A percentile compares a stretch with the other conserved stretches of the same genome.
phyloP scores from a whole-genome alignment of 2,888 invertebrate species.

The Drosophila prolongata region DNA sequence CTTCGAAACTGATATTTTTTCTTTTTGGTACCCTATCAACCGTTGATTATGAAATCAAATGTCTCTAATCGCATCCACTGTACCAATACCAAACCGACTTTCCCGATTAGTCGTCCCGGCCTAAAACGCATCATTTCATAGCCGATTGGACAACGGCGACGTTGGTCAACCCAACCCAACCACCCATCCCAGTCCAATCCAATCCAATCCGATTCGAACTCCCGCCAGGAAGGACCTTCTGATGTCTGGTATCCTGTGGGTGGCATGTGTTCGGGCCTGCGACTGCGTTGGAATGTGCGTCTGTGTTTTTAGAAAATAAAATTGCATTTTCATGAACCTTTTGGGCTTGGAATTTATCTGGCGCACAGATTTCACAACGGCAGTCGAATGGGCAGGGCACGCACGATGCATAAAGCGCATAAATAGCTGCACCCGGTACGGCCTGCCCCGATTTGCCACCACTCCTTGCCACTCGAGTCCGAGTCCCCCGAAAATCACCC shows the following conservation, averaged over 20 bases:
- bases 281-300: constrained; percentile 54
- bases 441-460: not conserved
- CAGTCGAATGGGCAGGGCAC: constrained; percentile 59
- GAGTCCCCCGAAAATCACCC: not conserved
- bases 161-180: constrained; percentile 54
- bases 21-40: too few relatives aligned
- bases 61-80: constrained; percentile 32
- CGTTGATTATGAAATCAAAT: too few relatives aligned
- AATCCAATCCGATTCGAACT: constrained; percentile 40
- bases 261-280: constrained; percentile 17
- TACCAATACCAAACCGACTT: constrained; percentile 43
- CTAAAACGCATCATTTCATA: constrained; percentile 74
- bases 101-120: constrained; percentile 72
- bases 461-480: not conserved
- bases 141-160: constrained; percentile 71
- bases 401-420: constrained; percentile 78
- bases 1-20: too few relatives aligned
- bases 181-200: constrained; percentile 15
- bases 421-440: constrained; percentile 70
- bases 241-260: constrained; percentile 30
- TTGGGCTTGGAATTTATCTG: constrained; percentile 74
- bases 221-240: constrained; percentile 47
- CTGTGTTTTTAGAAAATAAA: constrained; percentile 81
- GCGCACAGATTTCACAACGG: constrained; percentile 73
- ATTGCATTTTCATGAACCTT: constrained; percentile 84